Conservation (phyloP, 2,888 invertebrate genomes). For the Lydus trimaculatus region DNA sequence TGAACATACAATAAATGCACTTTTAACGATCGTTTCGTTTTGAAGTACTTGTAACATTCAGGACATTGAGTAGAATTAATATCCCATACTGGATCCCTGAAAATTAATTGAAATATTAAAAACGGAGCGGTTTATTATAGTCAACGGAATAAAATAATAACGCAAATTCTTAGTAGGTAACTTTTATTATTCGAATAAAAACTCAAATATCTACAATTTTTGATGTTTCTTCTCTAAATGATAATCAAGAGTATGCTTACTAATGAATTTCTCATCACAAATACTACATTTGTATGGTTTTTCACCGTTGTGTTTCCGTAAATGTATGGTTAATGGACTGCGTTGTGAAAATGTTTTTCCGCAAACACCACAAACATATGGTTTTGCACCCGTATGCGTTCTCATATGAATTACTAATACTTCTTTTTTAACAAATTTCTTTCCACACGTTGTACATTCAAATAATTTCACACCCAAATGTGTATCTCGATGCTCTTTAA, state of each 20-base stretch:
- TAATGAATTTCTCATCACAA: background rate
- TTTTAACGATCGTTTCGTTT: background rate
- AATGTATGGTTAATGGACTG: slow-evolving; percentile 60
- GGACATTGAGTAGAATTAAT: background rate
- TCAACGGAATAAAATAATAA: too few species aligned
- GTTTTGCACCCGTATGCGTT: slow-evolving; percentile 54
- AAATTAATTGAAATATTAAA: background rate
- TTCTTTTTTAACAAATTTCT: slow-evolving; percentile 42
- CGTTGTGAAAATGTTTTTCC: slow-evolving; percentile 63
- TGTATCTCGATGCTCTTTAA: slow-evolving; percentile 47
- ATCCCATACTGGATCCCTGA: background rate
- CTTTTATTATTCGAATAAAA: too few species aligned
- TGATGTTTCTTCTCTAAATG: too few species aligned
- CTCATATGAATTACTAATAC: slow-evolving; percentile 49
- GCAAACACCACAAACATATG: slow-evolving; percentile 58
- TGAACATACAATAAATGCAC: background rate
- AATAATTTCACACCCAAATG: slow-evolving; percentile 35
- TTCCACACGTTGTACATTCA: slow-evolving; percentile 49
- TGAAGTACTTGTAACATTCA: background rate
- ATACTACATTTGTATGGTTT: slow-evolving; percentile 7
- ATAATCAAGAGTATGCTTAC: background rate
- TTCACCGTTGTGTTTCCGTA: slow-evolving; percentile 15
- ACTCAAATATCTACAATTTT: too few species aligned
- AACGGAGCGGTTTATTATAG: too few species aligned
- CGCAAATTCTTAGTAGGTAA: too few species aligned